Conservation (phyloP, 2,888 invertebrate species). For the Epistrophe eligans region DNA sequence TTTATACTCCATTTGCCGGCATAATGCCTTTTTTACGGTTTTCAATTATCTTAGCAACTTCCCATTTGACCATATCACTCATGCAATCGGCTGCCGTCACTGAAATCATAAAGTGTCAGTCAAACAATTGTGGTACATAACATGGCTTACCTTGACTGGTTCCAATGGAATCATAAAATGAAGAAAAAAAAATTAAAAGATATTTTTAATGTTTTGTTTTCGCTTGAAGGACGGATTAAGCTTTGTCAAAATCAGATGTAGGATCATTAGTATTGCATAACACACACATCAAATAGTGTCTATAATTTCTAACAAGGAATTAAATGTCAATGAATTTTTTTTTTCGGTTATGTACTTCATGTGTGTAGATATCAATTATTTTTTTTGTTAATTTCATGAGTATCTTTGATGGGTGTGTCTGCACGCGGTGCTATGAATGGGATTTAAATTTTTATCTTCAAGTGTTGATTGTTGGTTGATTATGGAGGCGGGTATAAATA, state of each 20-base stretch:
- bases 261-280: slow-evolving; percentile 79
- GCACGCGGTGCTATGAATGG: slow-evolving; percentile 8
- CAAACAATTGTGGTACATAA: slow-evolving; percentile 44
- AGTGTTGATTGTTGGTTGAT: slow-evolving; percentile 8
- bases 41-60: slow-evolving; percentile 23
- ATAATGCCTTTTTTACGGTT: slow-evolving; percentile 5
- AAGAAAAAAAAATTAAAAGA: not conserved
- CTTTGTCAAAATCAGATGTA: slow-evolving; percentile 83
- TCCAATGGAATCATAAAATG: slow-evolving; percentile 12
- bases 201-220: slow-evolving; percentile 11
- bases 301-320: slow-evolving; percentile 40
- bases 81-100: slow-evolving; percentile 28
- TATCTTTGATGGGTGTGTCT: slow-evolving; percentile 47
- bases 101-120: slow-evolving; percentile 53
- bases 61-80: slow-evolving; percentile 52
- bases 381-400: not conserved
- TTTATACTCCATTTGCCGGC: slow-evolving; percentile 50
- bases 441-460: slow-evolving; percentile 32
- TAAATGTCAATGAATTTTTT: slow-evolving; percentile 47
- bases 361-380: not conserved
- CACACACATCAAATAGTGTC: not conserved
- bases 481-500: slow-evolving; percentile 55
- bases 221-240: slow-evolving; percentile 63
- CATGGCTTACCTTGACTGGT: slow-evolving; percentile 63
- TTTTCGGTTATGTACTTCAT: slow-evolving; percentile 10